Evolutionary conservation across 2,797 vertebrate genomes (phyloP).

Genomic region (Eupleurogrammus muticus): DNA sequence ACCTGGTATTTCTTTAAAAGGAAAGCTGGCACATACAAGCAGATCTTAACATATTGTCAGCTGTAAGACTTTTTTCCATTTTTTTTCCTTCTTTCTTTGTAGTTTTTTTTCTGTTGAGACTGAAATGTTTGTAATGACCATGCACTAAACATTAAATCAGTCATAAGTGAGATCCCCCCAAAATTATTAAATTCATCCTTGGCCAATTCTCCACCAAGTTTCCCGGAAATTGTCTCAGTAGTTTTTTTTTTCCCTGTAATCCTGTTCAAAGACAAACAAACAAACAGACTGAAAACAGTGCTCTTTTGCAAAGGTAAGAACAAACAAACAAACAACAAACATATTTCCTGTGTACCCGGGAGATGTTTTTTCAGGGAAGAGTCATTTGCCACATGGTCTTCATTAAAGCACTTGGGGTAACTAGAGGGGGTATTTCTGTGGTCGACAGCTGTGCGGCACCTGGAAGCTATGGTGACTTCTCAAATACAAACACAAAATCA

Average conservation of each 20-base stretch:
- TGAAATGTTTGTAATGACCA: slow-evolving; percentile 7
- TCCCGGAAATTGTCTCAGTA: too few species aligned
- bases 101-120: not conserved
- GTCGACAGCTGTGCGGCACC: not conserved
- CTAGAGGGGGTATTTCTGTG: slow-evolving; percentile 2
- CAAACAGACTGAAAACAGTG: too few species aligned
- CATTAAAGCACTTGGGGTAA: slow-evolving; percentile 26
- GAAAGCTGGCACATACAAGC: not conserved
- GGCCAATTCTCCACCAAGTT: too few species aligned
- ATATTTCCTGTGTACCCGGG: slow-evolving; percentile 8
- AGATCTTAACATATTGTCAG: not conserved
- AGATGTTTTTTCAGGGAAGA: not conserved
- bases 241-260: too few species aligned
- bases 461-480: not conserved
- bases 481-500: slow-evolving; percentile 18
- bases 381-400: slow-evolving; percentile 9
- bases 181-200: too few species aligned
- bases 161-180: too few species aligned
- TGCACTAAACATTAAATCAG: too few species aligned
- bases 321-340: not conserved
- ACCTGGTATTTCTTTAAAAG: not conserved
- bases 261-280: too few species aligned
- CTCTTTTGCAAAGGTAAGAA: too few species aligned
- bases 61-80: not conserved
- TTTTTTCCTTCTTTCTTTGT: not conserved